Conservation (phyloP, 2,888 invertebrate genomes). For the Clivina fossor region DNA sequence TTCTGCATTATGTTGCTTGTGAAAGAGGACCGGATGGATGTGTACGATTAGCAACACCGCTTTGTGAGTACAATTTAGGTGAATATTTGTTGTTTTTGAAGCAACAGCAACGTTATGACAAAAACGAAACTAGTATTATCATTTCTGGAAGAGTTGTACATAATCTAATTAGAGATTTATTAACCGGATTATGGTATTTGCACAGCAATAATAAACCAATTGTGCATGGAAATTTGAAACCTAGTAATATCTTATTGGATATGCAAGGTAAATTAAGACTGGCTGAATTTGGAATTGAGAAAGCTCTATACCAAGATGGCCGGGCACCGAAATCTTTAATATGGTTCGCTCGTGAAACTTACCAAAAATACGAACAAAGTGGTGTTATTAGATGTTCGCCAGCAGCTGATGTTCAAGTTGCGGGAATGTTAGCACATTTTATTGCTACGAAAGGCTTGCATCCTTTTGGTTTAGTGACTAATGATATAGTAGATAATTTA, state of each 20-base stretch:
- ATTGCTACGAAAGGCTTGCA: constrained; percentile 51
- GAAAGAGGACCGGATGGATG: constrained; percentile 42
- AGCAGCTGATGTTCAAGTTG: constrained; percentile 51
- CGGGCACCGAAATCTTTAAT: constrained; percentile 50
- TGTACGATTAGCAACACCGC: constrained; percentile 42
- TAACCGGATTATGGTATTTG: constrained; percentile 47
- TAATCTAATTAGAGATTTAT: constrained; percentile 43
- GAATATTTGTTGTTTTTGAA: constrained; percentile 46
- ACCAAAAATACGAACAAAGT: constrained; percentile 41
- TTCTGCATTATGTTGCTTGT: constrained; percentile 48
- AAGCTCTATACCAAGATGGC: constrained; percentile 48
- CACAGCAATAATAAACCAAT: constrained; percentile 49
- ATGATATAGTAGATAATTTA: constrained; percentile 49
- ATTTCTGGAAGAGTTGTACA: constrained; percentile 45
- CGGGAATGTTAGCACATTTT: constrained; percentile 52
- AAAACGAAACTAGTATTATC: constrained; percentile 40
- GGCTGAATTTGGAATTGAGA: constrained; percentile 53
- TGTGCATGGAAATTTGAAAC: constrained; percentile 54
- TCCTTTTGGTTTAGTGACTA: constrained; percentile 50
- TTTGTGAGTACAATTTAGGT: constrained; percentile 51
- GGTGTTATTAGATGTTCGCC: constrained; percentile 47
- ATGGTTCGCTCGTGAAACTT: constrained; percentile 53
- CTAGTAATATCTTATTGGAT: constrained; percentile 53
- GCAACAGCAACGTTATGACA: constrained; percentile 36
- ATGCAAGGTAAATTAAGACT: constrained; percentile 49